Conservation (phyloP, 1,140 invertebrate species). For the Pachyrhynchus sulphureomaculatus region DNA sequence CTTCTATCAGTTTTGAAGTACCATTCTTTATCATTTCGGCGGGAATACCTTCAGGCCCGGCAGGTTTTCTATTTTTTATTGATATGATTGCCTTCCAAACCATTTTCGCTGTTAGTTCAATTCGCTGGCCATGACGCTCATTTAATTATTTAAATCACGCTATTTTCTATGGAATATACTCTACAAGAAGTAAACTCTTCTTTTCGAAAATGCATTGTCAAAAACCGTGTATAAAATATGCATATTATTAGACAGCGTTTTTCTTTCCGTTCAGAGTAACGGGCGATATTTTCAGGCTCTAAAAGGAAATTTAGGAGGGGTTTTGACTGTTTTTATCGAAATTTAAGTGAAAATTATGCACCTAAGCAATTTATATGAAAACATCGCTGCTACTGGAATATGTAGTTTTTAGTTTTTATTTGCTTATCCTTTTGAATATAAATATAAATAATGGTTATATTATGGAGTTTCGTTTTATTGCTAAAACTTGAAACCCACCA, state of each 20-base stretch:
- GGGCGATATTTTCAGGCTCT: conserved; percentile 15
- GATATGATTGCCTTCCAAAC: too few relatives aligned
- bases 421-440: background rate
- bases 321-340: conserved; percentile 32
- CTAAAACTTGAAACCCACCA: background rate
- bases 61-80: too few relatives aligned
- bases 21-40: too few relatives aligned
- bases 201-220: conserved; percentile 20
- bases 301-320: conserved; percentile 18
- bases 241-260: conserved; percentile 26
- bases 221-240: conserved; percentile 21
- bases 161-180: conserved; percentile 11
- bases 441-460: conserved; percentile 1
- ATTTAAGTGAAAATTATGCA: conserved; percentile 32
- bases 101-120: too few relatives aligned
- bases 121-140: too few relatives aligned
- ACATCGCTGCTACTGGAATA: conserved; percentile 16
- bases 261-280: conserved; percentile 1
- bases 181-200: conserved; percentile 12
- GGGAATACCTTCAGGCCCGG: too few relatives aligned
- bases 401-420: conserved; percentile 12
- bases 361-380: conserved; percentile 5
- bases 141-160: too few relatives aligned
- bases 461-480: background rate
- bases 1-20: too few relatives aligned